phyloP scores from a whole-genome alignment of 2,113 vertebrate genomes.

The Cricetomys ansorgei region DNA sequence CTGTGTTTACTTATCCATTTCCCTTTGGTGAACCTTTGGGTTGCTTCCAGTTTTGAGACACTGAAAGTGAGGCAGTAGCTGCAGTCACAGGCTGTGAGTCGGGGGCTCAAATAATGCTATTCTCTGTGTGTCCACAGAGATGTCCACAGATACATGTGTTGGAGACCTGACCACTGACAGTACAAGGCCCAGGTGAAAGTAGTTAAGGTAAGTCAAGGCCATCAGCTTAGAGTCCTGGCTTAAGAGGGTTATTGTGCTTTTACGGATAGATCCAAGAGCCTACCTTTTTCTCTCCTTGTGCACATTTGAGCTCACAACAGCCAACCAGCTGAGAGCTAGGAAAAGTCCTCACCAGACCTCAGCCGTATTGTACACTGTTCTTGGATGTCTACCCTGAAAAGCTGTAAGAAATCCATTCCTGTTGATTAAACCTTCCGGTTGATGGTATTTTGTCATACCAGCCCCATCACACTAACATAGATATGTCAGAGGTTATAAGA shows the following conservation, averaged over 20 bases:
- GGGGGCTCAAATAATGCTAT: not conserved
- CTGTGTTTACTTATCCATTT: not conserved
- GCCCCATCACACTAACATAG: not conserved
- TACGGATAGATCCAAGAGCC: not conserved
- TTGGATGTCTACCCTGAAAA: not conserved
- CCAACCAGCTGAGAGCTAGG: fast-evolving
- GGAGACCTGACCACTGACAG: not conserved
- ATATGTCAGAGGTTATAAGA: not conserved
- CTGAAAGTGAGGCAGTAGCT: not conserved
- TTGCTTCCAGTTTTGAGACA: not conserved
- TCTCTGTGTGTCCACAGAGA: too few relatives aligned
- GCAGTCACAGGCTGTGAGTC: not conserved
- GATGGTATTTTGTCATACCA: not conserved
- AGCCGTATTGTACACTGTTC: not conserved
- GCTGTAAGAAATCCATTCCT: not conserved
- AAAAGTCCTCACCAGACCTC: not conserved
- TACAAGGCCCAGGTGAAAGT: not conserved
- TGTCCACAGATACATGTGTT: not conserved
- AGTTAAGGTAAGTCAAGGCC: conserved; percentile 16
- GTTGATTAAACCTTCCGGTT: not conserved
- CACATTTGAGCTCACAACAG: not conserved
- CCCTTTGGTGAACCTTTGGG: not conserved
- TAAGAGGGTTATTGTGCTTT: not conserved
- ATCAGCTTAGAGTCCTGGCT: not conserved
- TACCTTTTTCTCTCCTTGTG: not conserved